Evolutionary conservation across 35 echinoderm and acorn worm species (phyloP), one percentile per base, ranked within the genome.

Genomic region (Lytechinus variegatus): DNA sequence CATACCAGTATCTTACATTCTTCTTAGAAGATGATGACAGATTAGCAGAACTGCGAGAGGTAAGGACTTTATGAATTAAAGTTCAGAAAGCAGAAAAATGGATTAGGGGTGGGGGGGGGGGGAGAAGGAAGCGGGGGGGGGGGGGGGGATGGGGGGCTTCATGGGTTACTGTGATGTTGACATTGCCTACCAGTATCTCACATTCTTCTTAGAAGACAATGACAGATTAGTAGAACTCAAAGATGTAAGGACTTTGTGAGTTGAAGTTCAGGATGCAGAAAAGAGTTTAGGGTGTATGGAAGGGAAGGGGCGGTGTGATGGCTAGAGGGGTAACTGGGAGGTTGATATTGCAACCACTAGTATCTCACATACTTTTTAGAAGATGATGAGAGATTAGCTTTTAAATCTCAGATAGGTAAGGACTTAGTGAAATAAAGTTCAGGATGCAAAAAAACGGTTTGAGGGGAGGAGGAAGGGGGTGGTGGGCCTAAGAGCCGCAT

Each of bases 1-100:
- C 98, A 6, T 99, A 97, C 94, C 98, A 99, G 94, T 99, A 99
- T 79, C 91, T 99, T 52, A 96, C 96, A 11, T 99, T 99, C 94
- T 97, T 99, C 92, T 52, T 98, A 93, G 98, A 98, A 97, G 97
- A 99, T 93, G 97, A 99, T 53, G 95, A 94, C 9, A 96, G 92
- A 89, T 92, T 99, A 53, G 94, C 95, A 56, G 52, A 97, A 71
- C 94, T 99, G 16, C 95, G 52, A 94, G 66, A 99, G 98, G 98
- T 99, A 58, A 60, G 96, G 56, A 28, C 19, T 16, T 12, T 10
- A 16, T 12, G 57, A 44, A 44, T 44, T 44, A 44, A 44, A 44
- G 33, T 44, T 44, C 10, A 88, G 27, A 88, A 11, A 28, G 27
- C 87, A 88, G 9, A 14, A 27, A 9, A n/a, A 28, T 88, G 9